These are phyloP conservation scores for Podabrus alpinus DNA, from an alignment of 2,888 invertebrate species.

Conservation along the genomic window DNA sequence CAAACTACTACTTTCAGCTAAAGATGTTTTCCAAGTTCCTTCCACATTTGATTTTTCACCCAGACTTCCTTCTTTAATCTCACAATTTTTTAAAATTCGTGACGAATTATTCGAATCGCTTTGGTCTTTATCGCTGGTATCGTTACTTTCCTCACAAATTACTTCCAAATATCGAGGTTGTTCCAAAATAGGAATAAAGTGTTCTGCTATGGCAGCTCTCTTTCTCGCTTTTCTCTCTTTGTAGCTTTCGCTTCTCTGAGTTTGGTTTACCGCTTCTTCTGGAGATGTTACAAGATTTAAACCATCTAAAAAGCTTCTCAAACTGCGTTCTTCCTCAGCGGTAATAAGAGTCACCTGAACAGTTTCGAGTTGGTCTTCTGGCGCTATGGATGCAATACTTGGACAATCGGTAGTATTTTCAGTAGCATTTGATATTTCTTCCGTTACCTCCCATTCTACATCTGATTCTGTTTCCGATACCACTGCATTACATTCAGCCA, in stretches of 20 bases:
- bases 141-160: constrained; percentile 78
- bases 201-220: constrained; percentile 60
- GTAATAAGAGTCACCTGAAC: constrained; percentile 52
- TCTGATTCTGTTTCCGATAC: constrained; percentile 70
- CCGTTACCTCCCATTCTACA: constrained; percentile 62
- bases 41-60: constrained; percentile 43
- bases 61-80: constrained; percentile 51
- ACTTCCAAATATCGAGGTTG: constrained; percentile 74
- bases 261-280: constrained; percentile 45
- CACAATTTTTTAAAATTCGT: constrained; percentile 53
- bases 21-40: constrained; percentile 22
- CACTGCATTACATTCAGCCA: constrained; percentile 58
- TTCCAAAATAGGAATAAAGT: constrained; percentile 62
- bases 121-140: constrained; percentile 60
- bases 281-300: constrained; percentile 61
- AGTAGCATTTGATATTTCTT: constrained; percentile 54
- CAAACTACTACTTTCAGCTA: constrained; percentile 11
- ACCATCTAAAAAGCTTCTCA: constrained; percentile 62
- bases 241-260: constrained; percentile 39
- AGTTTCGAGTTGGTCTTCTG: constrained; percentile 46
- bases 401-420: constrained; percentile 56
- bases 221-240: constrained; percentile 59
- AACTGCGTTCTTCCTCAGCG: constrained; percentile 62
- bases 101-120: constrained; percentile 50
- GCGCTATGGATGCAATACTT: constrained; percentile 55